These are phyloP conservation scores for Didymodactylos carnosus DNA, from an alignment of 2,888 invertebrate genomes.

Conservation along the genomic window DNA sequence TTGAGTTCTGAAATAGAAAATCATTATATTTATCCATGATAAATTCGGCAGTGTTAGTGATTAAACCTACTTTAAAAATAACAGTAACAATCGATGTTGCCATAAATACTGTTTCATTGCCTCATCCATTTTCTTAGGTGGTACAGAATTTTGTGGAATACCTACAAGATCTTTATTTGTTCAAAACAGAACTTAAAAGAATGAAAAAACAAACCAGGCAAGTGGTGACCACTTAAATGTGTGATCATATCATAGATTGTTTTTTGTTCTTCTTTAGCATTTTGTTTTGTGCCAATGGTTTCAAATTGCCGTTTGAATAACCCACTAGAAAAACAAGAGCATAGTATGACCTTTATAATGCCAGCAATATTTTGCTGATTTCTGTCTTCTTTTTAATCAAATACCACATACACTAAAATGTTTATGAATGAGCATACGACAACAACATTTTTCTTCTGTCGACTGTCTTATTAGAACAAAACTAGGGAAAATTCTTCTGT, in stretches of 20 bases:
- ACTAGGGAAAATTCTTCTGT: too few species aligned
- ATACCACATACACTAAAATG: too few species aligned
- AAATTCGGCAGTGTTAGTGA: background rate
- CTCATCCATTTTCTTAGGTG: slow-evolving; percentile 28
- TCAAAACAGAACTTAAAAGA: too few species aligned
- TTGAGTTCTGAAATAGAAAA: slow-evolving; percentile 23
- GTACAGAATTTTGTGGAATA: slow-evolving; percentile 26
- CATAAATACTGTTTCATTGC: slow-evolving; percentile 31
- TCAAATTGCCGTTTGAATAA: slow-evolving; percentile 16
- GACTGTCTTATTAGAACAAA: too few species aligned
- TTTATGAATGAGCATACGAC: too few species aligned
- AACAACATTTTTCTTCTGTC: too few species aligned
- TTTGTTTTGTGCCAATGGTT: slow-evolving; percentile 16
- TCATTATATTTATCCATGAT: background rate
- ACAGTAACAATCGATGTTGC: slow-evolving; percentile 33
- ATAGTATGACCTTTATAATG: background rate
- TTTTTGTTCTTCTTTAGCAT: slow-evolving; percentile 28
- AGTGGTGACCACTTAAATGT: slow-evolving; percentile 25
- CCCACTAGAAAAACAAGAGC: background rate
- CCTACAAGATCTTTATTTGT: slow-evolving; percentile 30
- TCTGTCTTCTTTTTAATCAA: too few species aligned
- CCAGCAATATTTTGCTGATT: background rate
- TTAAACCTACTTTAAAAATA: slow-evolving; percentile 27
- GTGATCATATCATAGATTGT: slow-evolving; percentile 34
- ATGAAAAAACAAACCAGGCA: background rate